Conservation (phyloP, 2,888 invertebrate species). For the Eubasilissa splendida region DNA sequence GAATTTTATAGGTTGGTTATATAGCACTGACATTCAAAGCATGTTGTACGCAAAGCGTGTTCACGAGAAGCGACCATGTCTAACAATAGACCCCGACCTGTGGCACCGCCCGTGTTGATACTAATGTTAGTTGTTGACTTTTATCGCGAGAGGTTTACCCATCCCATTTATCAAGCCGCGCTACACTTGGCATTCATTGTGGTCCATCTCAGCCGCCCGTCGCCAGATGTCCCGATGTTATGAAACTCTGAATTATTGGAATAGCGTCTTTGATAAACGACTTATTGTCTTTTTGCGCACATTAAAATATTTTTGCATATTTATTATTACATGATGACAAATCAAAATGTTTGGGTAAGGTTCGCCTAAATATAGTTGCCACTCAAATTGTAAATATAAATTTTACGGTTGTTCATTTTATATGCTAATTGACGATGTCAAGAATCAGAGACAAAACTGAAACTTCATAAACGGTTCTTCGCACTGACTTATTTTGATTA, state of each 20-base stretch:
- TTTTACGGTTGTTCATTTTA: too few species aligned
- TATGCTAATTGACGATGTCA: too few species aligned
- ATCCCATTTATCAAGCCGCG: conserved; percentile 41
- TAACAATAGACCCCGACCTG: conserved; percentile 21
- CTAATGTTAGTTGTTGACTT: conserved; percentile 42
- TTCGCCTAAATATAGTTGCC: too few species aligned
- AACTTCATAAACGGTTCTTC: too few species aligned
- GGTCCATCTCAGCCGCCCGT: conserved; percentile 6
- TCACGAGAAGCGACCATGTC: background rate
- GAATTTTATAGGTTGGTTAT: too few species aligned
- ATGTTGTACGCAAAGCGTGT: background rate
- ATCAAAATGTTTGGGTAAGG: background rate
- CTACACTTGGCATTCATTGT: conserved; percentile 42
- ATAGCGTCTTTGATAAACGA: conserved; percentile 36
- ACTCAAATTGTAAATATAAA: too few species aligned
- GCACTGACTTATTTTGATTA: too few species aligned
- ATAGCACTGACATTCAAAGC: background rate
- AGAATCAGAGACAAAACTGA: too few species aligned
- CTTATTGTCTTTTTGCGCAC: conserved; percentile 28
- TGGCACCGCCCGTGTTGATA: background rate
- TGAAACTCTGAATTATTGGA: conserved; percentile 39
- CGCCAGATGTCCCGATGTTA: conserved; percentile 9
- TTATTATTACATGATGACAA: conserved; percentile 11
- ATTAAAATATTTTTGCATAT: conserved; percentile 33
- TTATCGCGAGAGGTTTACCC: conserved; percentile 40